A percentile compares a stretch with the other conserved stretches of the same genome.
These are phyloP conservation scores for Diogma glabrata DNA, from an alignment of 2,888 invertebrate genomes.

Conservation along the genomic window DNA sequence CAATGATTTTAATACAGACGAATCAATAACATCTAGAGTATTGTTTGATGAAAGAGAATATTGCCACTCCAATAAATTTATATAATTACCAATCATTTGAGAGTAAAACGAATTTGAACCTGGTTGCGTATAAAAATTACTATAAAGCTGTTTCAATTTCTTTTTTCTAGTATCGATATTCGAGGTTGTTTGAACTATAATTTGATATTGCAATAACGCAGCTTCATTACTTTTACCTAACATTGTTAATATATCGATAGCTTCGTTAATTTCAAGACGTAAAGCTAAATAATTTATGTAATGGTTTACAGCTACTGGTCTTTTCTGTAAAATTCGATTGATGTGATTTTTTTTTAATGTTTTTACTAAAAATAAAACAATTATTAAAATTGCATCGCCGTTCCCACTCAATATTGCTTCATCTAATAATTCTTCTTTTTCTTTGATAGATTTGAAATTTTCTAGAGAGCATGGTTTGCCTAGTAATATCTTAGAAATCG, in stretches of 20 bases:
- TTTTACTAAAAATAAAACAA: conserved; percentile 60
- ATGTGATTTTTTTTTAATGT: conserved; percentile 62
- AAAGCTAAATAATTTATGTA: conserved; percentile 62
- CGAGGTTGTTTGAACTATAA: conserved; percentile 26
- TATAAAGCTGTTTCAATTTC: conserved; percentile 37
- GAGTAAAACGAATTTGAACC: conserved; percentile 35
- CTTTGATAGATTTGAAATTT: conserved; percentile 46
- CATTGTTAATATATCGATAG: conserved; percentile 60
- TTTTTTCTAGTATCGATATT: conserved; percentile 34
- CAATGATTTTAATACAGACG: conserved; percentile 29
- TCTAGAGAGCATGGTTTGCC: conserved; percentile 42
- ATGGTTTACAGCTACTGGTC: conserved; percentile 58
- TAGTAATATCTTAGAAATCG: conserved; percentile 35
- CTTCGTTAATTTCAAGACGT: conserved; percentile 52
- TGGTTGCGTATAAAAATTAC: conserved; percentile 42
- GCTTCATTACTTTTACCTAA: conserved; percentile 55
- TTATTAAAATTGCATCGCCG: conserved; percentile 64
- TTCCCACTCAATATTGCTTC: conserved; percentile 58
- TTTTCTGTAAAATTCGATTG: conserved; percentile 53
- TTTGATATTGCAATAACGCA: conserved; percentile 40
- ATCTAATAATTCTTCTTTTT: conserved; percentile 60
- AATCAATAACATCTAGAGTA: conserved; percentile 21
- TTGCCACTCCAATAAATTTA: conserved; percentile 35
- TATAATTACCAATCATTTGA: conserved; percentile 39
- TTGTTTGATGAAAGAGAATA: conserved; percentile 9